Base-by-base conservation (phyloP, 92 coral and sea anemone species). In the Porites lobata region DNA sequence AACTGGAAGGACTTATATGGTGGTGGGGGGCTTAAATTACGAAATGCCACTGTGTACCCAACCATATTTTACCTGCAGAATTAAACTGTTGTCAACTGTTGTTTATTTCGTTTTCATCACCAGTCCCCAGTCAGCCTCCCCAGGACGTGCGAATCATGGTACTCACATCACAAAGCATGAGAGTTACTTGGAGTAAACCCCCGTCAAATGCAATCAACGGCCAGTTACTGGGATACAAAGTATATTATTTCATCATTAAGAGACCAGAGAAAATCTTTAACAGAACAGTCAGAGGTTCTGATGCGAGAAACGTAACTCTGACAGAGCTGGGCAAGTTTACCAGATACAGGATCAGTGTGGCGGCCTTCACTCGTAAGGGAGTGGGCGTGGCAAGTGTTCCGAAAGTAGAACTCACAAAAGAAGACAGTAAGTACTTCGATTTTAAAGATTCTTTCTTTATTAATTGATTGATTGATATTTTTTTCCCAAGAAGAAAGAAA, bases 101-200 rank as follows among this genome's bases (percentile, higher is more conserved):
- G 65, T 11, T 51, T 52, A 29, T 6, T 26, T 51, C 14, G 43
- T 70, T 56, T n/a, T 77, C 1, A 9, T 47, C 51, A 24, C 53
- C 89, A 97, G 99, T 97, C 56, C 99, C 99, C 76, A 95, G 96
- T 78, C 76, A 94, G 75, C 94, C 99, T 32, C 99, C 99, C 11
- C 90, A 84, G 32, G 77, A 85, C 69, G 90, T 97, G 15, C 84
- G 57, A 6, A 85, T 95, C 72, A 72, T n/a, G 4, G 93, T 89
- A 22, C 90, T 86, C 2, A 93, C 92, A 76, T 95, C 98, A 29
- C 94, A 92, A 73, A 92, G 92, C 85, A 89, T 95, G 77, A 82
- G 77, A 71, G 91, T 97, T 73, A 94, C 94, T 8, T 97, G 99
- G 99, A 92, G 73, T 66, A 79, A 69, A 0, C 99, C 99, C 1